Evolutionary conservation across 2,797 vertebrate species (phyloP), one percentile per base, ranked within the genome.

Genomic region (Enteromius treurensis): DNA sequence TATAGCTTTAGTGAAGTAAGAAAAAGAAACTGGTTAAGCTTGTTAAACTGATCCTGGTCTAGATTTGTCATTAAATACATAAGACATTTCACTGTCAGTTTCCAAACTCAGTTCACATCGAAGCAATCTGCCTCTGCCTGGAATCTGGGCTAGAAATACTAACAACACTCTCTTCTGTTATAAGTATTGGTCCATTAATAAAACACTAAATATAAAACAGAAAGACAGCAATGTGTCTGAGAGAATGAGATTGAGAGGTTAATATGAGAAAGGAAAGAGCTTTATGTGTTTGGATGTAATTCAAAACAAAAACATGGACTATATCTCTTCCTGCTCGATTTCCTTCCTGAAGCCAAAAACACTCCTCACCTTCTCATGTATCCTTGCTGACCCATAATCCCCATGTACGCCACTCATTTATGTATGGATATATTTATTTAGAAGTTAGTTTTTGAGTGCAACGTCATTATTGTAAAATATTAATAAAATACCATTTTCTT

Each of bases 261-360:
- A 64, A 77, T 73, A 73, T 71, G 29, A 14, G 55, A 32, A 17
- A 45, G 19, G 13, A 11, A 58, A 40, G 47, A 15, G 9, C 10
- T 75, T 49, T 62, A 10, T 17, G 62, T 37, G 60, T 32, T 79
- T 51, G 26, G 32, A 37, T 32, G 42, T 69, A 53, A 55, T 74
- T 77, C 26, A 60, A 19, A 60, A 82, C 23, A 55, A 81, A 34
- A 77, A 79, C 81, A 81, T 78, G 19, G 68, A 21, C 29, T 37
- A 5, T 79, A 23, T 86, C 51, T 79, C 51, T 65, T 84, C 53
- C 69, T 79, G 47, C n/a, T 83, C 11, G 2, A 32, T 47, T 86
- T 86, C 78, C 84, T 81, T 86, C 78, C 74, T 84, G 79, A 58
- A 81, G 58, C 34, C 64, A 19, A 40, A 65, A 80, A 71, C 58